Base-by-base conservation (phyloP, 2,797 vertebrate genomes). In the Moxostoma hubbsi region DNA sequence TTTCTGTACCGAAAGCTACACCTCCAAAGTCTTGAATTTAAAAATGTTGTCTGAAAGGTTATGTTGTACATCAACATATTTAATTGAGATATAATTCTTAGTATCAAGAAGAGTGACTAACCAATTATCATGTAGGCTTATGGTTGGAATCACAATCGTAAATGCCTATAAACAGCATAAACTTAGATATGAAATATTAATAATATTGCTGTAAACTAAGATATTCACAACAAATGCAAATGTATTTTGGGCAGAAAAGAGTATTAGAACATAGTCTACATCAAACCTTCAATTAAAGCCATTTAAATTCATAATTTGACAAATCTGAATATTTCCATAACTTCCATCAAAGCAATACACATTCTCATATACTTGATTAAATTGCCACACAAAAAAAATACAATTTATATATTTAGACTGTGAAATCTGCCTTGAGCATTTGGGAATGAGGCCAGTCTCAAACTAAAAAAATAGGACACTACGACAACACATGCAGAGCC, bases 391-490 rank as follows among this genome's bases (percentile, higher is more conserved):
- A 50, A 18, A 55, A 24, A 18, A 51, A 18, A 12, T 46, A 70
- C 53, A 70, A 46, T 36, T 13, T 45, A 62, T 70, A 64, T 70
- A 63, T 47, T 66, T 67, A 51, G 49, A 90, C 88, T 80, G 81
- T 92, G 93, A 6, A 90, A 84, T 68, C 73, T 83, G 75, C 67
- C 65, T 59, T 67, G 71, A 81, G 75, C 75, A 81, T 73, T 69
- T 81, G 47, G 84, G 85, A 92, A 89, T 70, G 82, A 89, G 90
- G 90, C 79, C 88, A 85, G 82, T 83, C 85, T 87, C 77, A 81
- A 88, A 89, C 85, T 62, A 73, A 72, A 75, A 36, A 54, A 90
- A 86, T 87, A 89, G 91, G 90, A 92, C 90, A 82, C 67, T 15
- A 73, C 69, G 85, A 88, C 88, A 86, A 63, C 55, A 69, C 66